Conservation (phyloP, 2,797 vertebrate species). For the Steatocranus sp. region DNA sequence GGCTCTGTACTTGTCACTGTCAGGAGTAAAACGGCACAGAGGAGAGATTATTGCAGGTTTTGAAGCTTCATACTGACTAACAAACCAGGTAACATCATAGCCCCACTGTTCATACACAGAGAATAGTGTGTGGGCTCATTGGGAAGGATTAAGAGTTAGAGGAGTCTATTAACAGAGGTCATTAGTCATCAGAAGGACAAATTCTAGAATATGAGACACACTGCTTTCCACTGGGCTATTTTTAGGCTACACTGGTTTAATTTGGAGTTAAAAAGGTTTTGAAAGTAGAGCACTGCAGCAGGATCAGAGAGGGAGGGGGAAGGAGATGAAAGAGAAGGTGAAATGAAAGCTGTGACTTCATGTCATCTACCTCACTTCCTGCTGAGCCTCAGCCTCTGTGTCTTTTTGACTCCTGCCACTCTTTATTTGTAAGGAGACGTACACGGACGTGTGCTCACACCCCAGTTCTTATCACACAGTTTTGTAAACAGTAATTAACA, state of each 20-base stretch:
- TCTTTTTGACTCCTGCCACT: background rate
- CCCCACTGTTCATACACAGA: background rate
- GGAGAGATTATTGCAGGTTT: background rate
- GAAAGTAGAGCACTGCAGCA: conserved; percentile 50
- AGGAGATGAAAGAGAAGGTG: background rate
- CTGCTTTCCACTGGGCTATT: conserved; percentile 28
- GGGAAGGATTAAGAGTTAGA: background rate
- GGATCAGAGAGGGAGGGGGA: background rate
- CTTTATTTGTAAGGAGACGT: background rate
- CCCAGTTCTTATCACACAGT: background rate
- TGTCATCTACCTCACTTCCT: background rate
- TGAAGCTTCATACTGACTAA: background rate
- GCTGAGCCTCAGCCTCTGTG: background rate
- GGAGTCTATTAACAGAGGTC: background rate
- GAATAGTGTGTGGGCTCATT: background rate
- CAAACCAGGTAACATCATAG: background rate
- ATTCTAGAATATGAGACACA: background rate
- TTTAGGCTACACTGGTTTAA: conserved; percentile 21
- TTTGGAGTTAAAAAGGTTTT: conserved; percentile 18
- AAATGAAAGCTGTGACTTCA: conserved; percentile 18
- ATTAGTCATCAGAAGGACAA: background rate
- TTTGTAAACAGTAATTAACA: background rate
- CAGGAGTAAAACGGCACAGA: background rate
- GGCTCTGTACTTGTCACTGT: background rate
- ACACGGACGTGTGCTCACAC: background rate